Evolutionary conservation across 2,888 invertebrate species (phyloP), one percentile per base, ranked within the genome.

Genomic region (Nemotelus pantherinus): DNA sequence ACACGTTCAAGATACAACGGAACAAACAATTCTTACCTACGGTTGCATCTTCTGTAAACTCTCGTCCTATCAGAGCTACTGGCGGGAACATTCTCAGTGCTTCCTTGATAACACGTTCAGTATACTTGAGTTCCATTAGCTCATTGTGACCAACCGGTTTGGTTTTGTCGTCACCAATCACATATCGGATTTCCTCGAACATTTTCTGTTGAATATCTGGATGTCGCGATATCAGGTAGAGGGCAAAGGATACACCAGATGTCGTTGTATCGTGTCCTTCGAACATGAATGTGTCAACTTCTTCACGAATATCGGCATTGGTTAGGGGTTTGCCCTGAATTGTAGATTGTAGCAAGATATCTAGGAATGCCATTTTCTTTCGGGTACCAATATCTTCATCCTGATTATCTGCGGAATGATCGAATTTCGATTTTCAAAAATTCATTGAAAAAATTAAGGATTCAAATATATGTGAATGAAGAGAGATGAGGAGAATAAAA

Each of bases 261-360:
- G 85, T 82, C 6, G 86, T 85, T 10, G 86, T 86, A 48, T 87
- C 86, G 41, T 86, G 86, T 1, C 86, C 86, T 79, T 90, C 92
- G 84, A 93, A 93, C 90, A 93, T 91, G 81, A 93, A 92, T 0
- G 93, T 93, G 79, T 93, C 91, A 0, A 93, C 91, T 87, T 93
- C 92, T 83, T 92, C 91, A 76, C 91, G 87, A 6, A 93, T 89
- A 78, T 90, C 89, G 5, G 89, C 86, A 77, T 90, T 89, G 0
- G 89, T 87, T 70, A 93, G 85, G 3, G 88, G 88, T 77, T 87
- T 82, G 0, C 90, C 91, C 76, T 90, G 89, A 2, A 89, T 86
- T 78, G 88, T 90, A 2, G 90, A 87, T 77, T 91, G 87, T 7
- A 93, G 84, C 3, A 93, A 84, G 44, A 92, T 85, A 87, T 93